A percentile compares a stretch with the other conserved stretches of the same genome.
Evolutionary conservation across 2,113 vertebrate species (phyloP).

Genomic region (Trogon surrucura): DNA sequence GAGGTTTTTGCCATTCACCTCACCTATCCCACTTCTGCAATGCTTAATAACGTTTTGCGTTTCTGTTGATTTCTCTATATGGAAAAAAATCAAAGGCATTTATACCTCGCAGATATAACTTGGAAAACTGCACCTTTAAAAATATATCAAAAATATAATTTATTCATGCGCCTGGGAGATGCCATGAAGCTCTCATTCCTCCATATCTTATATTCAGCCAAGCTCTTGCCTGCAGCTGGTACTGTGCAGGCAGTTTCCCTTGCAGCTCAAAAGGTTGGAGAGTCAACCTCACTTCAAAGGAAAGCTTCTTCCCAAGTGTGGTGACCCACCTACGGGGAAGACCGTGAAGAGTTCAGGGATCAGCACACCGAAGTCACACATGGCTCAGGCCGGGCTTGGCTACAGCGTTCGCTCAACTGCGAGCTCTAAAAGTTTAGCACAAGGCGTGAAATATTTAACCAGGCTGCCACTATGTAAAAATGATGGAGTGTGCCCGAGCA

Average conservation of each 20-base stretch:
- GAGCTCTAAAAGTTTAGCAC: background rate
- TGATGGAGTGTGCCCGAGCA: background rate
- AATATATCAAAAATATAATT: constrained; percentile 1
- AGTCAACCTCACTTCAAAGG: background rate
- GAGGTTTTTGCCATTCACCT: background rate
- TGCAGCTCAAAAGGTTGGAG: background rate
- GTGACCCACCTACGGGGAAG: background rate
- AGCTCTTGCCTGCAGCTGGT: background rate
- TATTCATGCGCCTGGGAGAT: background rate
- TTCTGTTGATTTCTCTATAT: background rate
- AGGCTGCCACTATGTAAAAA: constrained; percentile 2
- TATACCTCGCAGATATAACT: background rate
- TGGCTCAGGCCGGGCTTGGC: background rate
- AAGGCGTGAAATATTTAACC: background rate
- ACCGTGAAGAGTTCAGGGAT: accelerated
- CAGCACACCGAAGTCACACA: accelerated
- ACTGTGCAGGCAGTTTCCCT: background rate
- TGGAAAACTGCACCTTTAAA: background rate
- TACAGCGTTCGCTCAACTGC: background rate
- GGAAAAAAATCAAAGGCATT: background rate
- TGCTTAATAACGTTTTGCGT: background rate
- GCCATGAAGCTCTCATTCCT: constrained; percentile 10
- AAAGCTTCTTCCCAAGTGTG: background rate
- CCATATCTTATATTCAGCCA: background rate
- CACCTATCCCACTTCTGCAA: accelerated